Conservation (phyloP, 2,888 invertebrate species). For the Drosophila nigricruria region DNA sequence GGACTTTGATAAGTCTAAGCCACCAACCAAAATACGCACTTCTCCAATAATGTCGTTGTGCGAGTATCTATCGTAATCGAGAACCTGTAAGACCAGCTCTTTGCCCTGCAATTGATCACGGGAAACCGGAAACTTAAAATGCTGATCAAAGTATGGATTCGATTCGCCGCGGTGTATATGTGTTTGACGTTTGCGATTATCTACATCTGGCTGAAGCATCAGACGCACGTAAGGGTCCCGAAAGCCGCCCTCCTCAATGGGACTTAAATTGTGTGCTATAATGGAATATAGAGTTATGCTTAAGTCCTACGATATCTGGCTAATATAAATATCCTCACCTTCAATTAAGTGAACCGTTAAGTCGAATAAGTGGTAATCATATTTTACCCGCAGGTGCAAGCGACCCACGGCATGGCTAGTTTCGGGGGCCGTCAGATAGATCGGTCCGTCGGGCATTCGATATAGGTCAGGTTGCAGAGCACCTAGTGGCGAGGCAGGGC, state of each 20-base stretch:
- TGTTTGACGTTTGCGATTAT: conserved; percentile 93
- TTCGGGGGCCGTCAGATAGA: conserved; percentile 89
- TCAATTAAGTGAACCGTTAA: conserved; percentile 96
- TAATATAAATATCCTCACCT: conserved; percentile 86
- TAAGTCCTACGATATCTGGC: background rate
- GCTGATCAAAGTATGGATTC: conserved; percentile 95
- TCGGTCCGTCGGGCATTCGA: conserved; percentile 91
- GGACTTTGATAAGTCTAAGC: conserved; percentile 89
- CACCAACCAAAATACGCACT: conserved; percentile 91
- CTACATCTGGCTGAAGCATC: conserved; percentile 92
- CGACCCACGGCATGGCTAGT: conserved; percentile 91
- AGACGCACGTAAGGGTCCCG: conserved; percentile 95
- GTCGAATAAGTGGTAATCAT: conserved; percentile 96
- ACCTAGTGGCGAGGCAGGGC: conserved; percentile 89
- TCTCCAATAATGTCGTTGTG: conserved; percentile 95
- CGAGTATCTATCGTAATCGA: conserved; percentile 89
- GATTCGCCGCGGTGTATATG: conserved; percentile 93
- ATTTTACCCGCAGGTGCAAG: conserved; percentile 93
- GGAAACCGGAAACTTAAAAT: conserved; percentile 96
- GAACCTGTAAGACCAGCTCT: conserved; percentile 86
- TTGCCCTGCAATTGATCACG: conserved; percentile 94
- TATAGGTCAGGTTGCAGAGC: conserved; percentile 95
- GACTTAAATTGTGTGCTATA: conserved; percentile 92
- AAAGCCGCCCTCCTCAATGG: conserved; percentile 94
- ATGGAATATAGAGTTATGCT: conserved; percentile 21